Conservation (phyloP, 2,888 invertebrate genomes). For the Nomada flava region DNA sequence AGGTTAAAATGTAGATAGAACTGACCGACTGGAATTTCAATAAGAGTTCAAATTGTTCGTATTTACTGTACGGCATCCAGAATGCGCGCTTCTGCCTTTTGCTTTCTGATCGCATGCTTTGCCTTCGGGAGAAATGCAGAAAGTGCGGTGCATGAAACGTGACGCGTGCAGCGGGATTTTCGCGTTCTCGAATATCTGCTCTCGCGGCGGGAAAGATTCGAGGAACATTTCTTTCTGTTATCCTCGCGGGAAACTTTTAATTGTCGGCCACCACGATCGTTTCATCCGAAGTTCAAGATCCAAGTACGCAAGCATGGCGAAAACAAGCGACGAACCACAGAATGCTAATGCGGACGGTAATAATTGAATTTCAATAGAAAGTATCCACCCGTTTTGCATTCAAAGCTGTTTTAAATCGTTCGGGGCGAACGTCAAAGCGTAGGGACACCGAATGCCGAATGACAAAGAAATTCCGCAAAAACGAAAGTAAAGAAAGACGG, state of each 20-base stretch:
- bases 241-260: conserved; percentile 32
- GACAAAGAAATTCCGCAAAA: not conserved
- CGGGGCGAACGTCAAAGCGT: not conserved
- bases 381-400: conserved; percentile 45
- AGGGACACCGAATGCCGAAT: not conserved
- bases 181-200: conserved; percentile 32
- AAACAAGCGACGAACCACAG: conserved; percentile 7
- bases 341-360: conserved; percentile 43
- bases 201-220: conserved; percentile 19
- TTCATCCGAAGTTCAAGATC: conserved; percentile 30
- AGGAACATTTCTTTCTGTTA: conserved; percentile 8
- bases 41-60: not conserved
- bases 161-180: conserved; percentile 42
- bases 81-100: conserved; percentile 54
- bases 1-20: too few relatives aligned
- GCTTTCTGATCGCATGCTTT: too few relatives aligned
- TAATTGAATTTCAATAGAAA: conserved; percentile 58
- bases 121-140: conserved; percentile 53
- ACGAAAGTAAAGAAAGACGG: conserved; percentile 25
- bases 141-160: conserved; percentile 43
- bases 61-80: too few relatives aligned
- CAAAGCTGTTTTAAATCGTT: conserved; percentile 41
- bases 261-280: not conserved
- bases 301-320: not conserved
- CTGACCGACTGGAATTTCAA: not conserved